These are phyloP conservation scores for Gymnocypris eckloni DNA, from an alignment of 2,797 vertebrate species.

Conservation along the genomic window DNA sequence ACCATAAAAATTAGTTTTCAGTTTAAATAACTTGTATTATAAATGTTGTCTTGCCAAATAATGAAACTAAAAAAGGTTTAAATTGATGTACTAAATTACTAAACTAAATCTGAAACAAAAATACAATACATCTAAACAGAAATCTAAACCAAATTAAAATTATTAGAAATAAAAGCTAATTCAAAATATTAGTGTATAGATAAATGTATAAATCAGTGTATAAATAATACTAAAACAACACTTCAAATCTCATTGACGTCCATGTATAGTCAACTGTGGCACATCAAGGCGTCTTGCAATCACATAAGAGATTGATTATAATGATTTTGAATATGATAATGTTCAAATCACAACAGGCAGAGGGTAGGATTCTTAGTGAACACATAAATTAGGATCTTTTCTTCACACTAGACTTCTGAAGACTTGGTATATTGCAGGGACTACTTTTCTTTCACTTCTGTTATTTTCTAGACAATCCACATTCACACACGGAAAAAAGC, in stretches of 20 bases:
- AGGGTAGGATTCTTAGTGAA: not conserved
- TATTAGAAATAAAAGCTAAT: not conserved
- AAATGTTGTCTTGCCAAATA: not conserved
- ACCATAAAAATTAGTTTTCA: not conserved
- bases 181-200: not conserved
- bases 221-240: not conserved
- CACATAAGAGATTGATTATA: not conserved
- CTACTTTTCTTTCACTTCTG: not conserved
- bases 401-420: not conserved
- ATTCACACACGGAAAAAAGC: not conserved
- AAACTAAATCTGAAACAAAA: not conserved
- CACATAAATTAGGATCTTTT: not conserved
- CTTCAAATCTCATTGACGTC: not conserved
- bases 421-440: not conserved
- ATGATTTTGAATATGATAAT: not conserved
- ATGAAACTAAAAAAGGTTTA: not conserved
- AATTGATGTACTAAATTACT: not conserved
- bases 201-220: not conserved
- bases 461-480: not conserved
- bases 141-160: not conserved
- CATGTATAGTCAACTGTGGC: not conserved
- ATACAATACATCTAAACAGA: not conserved
- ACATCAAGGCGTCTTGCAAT: not conserved
- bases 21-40: not conserved
- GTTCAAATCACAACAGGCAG: not conserved